Evolutionary conservation across 92 coral and sea anemone genomes (phyloP), one percentile per base, ranked within the genome.

Genomic region (Siderastrea siderea): DNA sequence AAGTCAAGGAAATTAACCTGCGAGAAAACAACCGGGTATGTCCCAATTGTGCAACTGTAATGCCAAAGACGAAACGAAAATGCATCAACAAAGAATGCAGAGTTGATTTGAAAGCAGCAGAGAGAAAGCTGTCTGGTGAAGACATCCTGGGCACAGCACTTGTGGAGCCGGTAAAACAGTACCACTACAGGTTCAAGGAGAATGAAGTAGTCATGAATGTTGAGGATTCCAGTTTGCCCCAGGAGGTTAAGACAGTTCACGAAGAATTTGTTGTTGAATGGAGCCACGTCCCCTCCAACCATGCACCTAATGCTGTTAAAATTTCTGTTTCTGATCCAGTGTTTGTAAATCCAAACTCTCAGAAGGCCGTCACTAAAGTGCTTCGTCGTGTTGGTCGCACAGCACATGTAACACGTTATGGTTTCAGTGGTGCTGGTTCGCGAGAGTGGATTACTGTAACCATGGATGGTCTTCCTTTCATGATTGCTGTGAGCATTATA

Each of bases 131-230:
- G 53, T 45, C 73, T 3, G 89, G 89, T 50, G 77, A 75, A 26
- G 89, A 85, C 43, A 58, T 76, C 15, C 68, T 85, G 11, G 83
- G 83, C 9, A 75, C 89, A 62, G 83, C 83, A 3, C 67, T 76
- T 1, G 63, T 62, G 7, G 83, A 75, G 58, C 89, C 77, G 7
- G 38, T 75, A 5, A 47, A 48, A 2, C 5, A 12, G 19, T 52
- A 52, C 9, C 3, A 11, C 54, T 44, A 47, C 26, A 14, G 57
- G 55, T 71, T 71, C 43, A 71, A 15, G 38, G 75, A 14, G 7
- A 47, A 84, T 60, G 81, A 71, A 17, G 88, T 84, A 5, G 71
- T 73, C 13, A 57, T 84, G 17, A 26, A 3, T 19, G 69, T 84
- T 12, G 9, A 58, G 2, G 58, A 71, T 55, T 19, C n/a, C 15